A percentile compares a stretch with the other conserved stretches of the same genome.
phyloP scores from a whole-genome alignment of 2,888 invertebrate genomes.

The Hesperia comma region DNA sequence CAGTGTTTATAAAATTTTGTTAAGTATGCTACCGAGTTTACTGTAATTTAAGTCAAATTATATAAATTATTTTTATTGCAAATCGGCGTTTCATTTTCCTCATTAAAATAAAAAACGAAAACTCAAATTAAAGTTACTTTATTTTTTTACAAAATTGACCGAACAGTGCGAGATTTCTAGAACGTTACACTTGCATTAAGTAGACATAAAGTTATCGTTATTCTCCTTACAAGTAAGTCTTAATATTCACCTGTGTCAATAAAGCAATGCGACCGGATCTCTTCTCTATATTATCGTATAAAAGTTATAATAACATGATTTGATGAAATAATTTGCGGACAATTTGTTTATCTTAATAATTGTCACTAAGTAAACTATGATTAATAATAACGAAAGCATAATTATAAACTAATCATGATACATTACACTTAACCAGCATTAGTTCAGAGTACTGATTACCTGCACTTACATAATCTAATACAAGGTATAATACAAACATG shows the following conservation, averaged over 20 bases:
- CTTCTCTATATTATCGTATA: conserved; percentile 72
- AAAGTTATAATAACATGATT: conserved; percentile 75
- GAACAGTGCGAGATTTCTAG: conserved; percentile 85
- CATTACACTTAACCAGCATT: conserved; percentile 72
- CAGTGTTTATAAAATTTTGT: conserved; percentile 81
- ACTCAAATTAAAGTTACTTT: conserved; percentile 80
- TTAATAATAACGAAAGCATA: conserved; percentile 80
- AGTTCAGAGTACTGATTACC: conserved; percentile 68
- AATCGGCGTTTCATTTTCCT: conserved; percentile 59
- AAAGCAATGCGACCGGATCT: conserved; percentile 73
- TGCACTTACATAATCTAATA: conserved; percentile 65
- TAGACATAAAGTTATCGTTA: conserved; percentile 83
- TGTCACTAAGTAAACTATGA: conserved; percentile 80
- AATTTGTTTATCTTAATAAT: conserved; percentile 68
- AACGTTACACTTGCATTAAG: conserved; percentile 84
- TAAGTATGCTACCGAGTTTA: conserved; percentile 82
- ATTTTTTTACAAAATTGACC: conserved; percentile 84
- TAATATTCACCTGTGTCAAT: conserved; percentile 79
- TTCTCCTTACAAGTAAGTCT: conserved; percentile 82
- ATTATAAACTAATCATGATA: conserved; percentile 80
- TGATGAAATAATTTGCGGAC: conserved; percentile 64
- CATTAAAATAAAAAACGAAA: conserved; percentile 60
- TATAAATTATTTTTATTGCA: conserved; percentile 83
- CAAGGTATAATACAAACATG: conserved; percentile 77
- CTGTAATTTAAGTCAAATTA: conserved; percentile 80